Percentiles rank a stretch among this genome's conserved stretches.
These are phyloP conservation scores for Leucophora obtusa DNA, from an alignment of 2,888 invertebrate species.

Conservation along the genomic window DNA sequence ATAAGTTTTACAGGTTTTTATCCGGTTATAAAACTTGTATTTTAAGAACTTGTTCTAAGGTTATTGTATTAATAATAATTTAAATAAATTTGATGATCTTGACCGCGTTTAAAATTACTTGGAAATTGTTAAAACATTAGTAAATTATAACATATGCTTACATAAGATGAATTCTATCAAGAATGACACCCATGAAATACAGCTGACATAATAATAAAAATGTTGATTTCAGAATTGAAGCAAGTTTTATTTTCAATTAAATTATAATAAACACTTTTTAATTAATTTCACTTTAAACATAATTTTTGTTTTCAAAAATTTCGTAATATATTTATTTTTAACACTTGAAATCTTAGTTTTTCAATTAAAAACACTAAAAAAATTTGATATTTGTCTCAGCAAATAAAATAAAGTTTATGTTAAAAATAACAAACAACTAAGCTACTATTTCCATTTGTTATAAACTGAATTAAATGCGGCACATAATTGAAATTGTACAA, in stretches of 20 bases:
- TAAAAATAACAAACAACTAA: neutral
- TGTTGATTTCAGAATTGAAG: neutral
- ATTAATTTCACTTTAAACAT: neutral
- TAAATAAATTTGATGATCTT: constrained; percentile 21
- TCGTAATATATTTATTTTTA: neutral
- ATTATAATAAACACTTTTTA: neutral
- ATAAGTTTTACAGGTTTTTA: neutral
- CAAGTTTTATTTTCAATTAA: neutral
- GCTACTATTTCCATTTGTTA: neutral
- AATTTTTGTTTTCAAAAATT: neutral
- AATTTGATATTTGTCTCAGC: neutral
- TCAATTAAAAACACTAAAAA: neutral
- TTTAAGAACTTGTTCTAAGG: constrained; percentile 6
- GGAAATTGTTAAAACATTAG: neutral
- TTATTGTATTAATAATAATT: constrained; percentile 17
- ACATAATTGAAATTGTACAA: neutral
- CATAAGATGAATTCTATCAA: neutral
- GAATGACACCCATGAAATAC: neutral
- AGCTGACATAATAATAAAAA: neutral
- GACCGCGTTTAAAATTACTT: constrained; percentile 13
- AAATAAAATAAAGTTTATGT: neutral
- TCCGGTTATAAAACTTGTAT: constrained; percentile 2
- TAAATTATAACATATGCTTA: neutral
- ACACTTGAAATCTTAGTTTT: neutral
- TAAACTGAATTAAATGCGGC: neutral